A percentile compares a stretch with the other conserved stretches of the same genome.
These are phyloP conservation scores for Cebidichthys violaceus DNA, from an alignment of 2,113 vertebrate genomes.

Conservation along the genomic window DNA sequence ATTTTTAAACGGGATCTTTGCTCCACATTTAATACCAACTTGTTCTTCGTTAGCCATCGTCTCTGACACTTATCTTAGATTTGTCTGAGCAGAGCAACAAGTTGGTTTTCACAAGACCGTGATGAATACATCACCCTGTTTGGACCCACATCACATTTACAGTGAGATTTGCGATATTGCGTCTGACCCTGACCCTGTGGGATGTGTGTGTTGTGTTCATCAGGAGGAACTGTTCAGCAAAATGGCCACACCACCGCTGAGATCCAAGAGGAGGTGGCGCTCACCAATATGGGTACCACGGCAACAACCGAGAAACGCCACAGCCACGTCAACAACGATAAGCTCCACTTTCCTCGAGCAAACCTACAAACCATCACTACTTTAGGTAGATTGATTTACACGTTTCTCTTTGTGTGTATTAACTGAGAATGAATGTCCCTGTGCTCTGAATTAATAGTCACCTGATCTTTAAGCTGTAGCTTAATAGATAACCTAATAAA, in stretches of 20 bases:
- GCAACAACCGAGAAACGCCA: constrained; percentile 89
- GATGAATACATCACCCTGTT: neutral
- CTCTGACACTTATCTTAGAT: neutral
- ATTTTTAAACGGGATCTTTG: neutral
- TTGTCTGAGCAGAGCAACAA: neutral
- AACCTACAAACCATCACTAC: constrained; percentile 95
- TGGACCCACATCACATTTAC: neutral
- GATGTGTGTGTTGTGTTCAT: constrained; percentile 29
- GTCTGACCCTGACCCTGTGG: constrained; percentile 9
- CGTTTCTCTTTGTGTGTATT: rapidly evolving
- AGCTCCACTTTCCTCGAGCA: constrained; percentile 90
- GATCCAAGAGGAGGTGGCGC: constrained; percentile 94
- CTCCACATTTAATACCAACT: neutral
- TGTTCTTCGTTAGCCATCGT: neutral
- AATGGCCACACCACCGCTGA: constrained; percentile 93
- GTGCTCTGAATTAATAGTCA: neutral
- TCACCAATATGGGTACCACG: constrained; percentile 89
- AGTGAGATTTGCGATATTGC: neutral
- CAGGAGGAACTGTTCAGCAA: constrained; percentile 90
- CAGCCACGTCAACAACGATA: constrained; percentile 87
- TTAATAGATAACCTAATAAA: neutral
- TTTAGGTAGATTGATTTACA: constrained; percentile 83
- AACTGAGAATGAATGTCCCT: neutral
- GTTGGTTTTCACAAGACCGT: neutral
- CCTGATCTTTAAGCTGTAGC: neutral